Conservation (phyloP, 2,797 vertebrate species). For the Gallirallus australis region DNA sequence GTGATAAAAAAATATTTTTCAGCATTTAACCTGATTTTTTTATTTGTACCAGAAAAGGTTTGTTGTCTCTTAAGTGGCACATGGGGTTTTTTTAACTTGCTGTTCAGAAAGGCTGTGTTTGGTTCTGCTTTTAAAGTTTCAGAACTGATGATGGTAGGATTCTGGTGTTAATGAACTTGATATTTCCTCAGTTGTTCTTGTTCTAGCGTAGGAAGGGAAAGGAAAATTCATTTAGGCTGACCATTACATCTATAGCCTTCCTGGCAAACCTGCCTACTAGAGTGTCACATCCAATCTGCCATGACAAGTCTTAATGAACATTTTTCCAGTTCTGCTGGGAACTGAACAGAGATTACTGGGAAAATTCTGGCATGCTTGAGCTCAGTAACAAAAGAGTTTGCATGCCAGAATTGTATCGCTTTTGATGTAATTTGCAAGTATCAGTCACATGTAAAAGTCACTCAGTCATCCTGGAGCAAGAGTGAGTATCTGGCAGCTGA, state of each 20-base stretch:
- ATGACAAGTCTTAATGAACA: not conserved
- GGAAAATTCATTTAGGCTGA: not conserved
- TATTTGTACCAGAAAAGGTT: accelerated
- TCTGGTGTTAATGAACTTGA: not conserved
- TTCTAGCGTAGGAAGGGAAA: not conserved
- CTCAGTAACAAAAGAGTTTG: not conserved
- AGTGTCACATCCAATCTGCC: not conserved
- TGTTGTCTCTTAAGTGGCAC: not conserved
- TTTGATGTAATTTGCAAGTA: not conserved
- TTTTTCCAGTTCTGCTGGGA: not conserved
- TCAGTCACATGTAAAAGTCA: accelerated
- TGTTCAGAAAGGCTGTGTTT: not conserved
- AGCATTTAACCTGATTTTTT: not conserved
- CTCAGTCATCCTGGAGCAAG: not conserved
- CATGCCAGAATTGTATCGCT: not conserved
- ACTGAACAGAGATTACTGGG: not conserved
- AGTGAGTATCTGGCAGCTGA: not conserved
- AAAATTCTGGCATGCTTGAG: not conserved
- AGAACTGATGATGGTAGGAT: not conserved
- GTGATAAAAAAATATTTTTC: not conserved
- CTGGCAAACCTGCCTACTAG: not conserved
- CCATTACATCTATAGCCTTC: not conserved
- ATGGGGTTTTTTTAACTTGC: accelerated
- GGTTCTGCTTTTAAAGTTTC: not conserved
- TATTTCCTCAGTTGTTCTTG: not conserved